Percentiles rank a stretch among this genome's conserved stretches.
Evolutionary conservation across 2,797 vertebrate species (phyloP).

Genomic region (Scleropages formosus): DNA sequence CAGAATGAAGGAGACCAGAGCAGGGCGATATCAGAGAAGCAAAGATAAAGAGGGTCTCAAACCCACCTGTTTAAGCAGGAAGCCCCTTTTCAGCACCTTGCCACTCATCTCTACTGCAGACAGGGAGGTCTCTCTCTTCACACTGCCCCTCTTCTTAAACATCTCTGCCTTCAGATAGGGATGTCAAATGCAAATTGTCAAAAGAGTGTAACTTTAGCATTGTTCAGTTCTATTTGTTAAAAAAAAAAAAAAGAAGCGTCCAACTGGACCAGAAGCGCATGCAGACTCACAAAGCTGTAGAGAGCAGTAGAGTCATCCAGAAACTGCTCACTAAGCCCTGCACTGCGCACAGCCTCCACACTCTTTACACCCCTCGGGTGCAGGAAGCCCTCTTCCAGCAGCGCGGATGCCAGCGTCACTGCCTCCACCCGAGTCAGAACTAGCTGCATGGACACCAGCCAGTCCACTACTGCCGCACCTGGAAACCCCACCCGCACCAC

Average conservation of each 20-base stretch:
- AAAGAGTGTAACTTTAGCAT: not conserved
- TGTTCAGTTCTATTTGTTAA: not conserved
- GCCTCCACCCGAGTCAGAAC: conserved; percentile 79
- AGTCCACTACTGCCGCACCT: conserved; percentile 90
- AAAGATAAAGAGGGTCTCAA: not conserved
- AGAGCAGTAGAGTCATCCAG: conserved; percentile 86
- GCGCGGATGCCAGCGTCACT: conserved; percentile 80
- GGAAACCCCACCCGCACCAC: conserved; percentile 10
- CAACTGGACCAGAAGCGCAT: not conserved
- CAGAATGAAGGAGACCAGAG: not conserved
- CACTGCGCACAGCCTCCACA: conserved; percentile 70
- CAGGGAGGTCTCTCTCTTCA: conserved; percentile 76
- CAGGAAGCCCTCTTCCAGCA: conserved; percentile 85
- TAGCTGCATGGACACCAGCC: conserved; percentile 84
- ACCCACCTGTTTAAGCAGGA: conserved; percentile 88
- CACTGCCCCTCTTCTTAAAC: conserved; percentile 71
- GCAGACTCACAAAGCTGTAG: conserved; percentile 78
- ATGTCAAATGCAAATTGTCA: conserved; percentile 16
- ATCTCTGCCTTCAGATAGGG: conserved; percentile 72
- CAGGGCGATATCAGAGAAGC: not conserved
- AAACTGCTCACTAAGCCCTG: conserved; percentile 78
- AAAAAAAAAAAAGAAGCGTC: not conserved
- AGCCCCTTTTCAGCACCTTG: conserved; percentile 84
- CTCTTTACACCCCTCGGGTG: conserved; percentile 79
- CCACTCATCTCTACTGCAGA: conserved; percentile 84